Base-by-base conservation (phyloP, 2,113 vertebrate genomes). In the Acrocephalus kingi region DNA sequence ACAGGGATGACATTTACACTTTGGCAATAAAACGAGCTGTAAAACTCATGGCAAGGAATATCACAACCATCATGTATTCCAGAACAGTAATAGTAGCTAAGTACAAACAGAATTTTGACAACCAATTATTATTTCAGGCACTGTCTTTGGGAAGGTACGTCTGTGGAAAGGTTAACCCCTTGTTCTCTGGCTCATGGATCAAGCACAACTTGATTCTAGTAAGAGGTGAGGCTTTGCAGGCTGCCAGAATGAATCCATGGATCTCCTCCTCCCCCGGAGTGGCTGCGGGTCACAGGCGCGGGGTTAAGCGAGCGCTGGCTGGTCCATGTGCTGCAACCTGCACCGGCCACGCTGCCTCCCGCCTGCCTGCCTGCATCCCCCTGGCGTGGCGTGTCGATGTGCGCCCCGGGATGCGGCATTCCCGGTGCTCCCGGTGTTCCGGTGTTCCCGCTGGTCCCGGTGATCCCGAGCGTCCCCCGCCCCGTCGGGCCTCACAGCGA, bases 301-400 rank as follows among this genome's bases (percentile, higher is more conserved):
- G 8, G 4, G 6, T 25, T 3, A 2, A 52, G 48, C 0, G 39
- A 20, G 35, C 0, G 2, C 41, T 2, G 49, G 7, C 11, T 3
- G 63, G 5, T 13, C 3, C 18, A 22, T 4, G 6, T 7, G 11
- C 18, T 0, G 25, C 69, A n/a, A 6, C 37, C 64, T 1, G 15
- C 68, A 18, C 15, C 17, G 14, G 30, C 35, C 33, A 15, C 10
- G 11, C 49, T 8, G 43, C 4, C 2, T 2, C 54, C 43, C 3
- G 1, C 11, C 51, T 13, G 28, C 11, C 51, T 13, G 28, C 54
- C 35, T 31, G 28, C 64, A 24, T 39, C 33, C 63, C 24, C 33
- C 4, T 3, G 41, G 3, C 9, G 17, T 4, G 66, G 5, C 9
- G 56, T 2, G 4, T 21, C 11, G 13, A 46, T 20, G 33, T 2